phyloP scores from a whole-genome alignment of 2,113 vertebrate genomes.

The Sander lucioperca region DNA sequence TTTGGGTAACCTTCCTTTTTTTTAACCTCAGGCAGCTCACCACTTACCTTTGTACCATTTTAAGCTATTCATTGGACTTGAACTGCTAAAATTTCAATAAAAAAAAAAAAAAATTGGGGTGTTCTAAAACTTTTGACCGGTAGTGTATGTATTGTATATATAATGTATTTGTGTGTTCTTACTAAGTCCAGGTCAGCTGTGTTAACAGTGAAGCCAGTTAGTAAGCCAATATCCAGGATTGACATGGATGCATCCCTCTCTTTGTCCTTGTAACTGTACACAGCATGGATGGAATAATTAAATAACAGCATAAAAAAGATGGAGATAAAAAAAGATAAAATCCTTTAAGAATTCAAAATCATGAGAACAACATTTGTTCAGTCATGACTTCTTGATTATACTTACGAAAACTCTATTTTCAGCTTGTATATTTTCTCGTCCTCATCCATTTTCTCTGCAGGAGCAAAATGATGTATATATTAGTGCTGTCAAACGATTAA shows the following conservation, averaged over 20 bases:
- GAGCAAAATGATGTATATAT: not conserved
- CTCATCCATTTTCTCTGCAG: not conserved
- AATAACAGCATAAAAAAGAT: not conserved
- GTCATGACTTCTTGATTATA: constrained; percentile 8
- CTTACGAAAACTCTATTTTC: constrained; percentile 67
- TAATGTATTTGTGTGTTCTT: constrained; percentile 14
- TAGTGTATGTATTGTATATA: no score
- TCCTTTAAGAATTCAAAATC: no score
- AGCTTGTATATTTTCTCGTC: constrained; percentile 58
- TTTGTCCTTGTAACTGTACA: constrained; percentile 57
- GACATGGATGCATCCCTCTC: constrained; percentile 78
- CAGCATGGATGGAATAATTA: constrained; percentile 11
- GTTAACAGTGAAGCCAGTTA: constrained; percentile 82
- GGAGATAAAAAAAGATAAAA: not conserved
- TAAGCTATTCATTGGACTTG: no score
- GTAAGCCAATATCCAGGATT: constrained; percentile 82
- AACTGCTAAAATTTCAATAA: no score
- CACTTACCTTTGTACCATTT: no score
- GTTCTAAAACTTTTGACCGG: no score
- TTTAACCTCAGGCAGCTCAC: no score
- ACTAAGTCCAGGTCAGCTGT: constrained; percentile 78
- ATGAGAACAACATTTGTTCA: no score
- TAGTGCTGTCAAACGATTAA: no score
- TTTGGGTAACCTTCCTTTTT: no score
- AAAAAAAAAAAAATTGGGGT: no score